Conservation (phyloP, 35 echinoderm and acorn worm species). For the Acanthaster planci region DNA sequence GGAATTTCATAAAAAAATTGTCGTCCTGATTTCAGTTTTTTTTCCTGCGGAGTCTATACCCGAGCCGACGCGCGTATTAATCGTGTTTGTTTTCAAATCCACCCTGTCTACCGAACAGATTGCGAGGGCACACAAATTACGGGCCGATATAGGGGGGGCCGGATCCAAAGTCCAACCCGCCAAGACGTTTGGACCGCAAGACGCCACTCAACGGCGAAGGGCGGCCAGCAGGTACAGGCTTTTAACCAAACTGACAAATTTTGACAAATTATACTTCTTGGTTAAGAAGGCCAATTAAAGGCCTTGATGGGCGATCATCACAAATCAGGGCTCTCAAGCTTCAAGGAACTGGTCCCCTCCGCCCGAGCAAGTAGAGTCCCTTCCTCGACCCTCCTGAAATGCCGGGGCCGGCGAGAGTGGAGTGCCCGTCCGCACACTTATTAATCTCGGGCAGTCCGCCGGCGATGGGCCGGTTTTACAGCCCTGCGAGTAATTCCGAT, state of each 20-base stretch:
- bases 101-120: background rate
- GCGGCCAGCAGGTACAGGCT: background rate
- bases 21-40: too few relatives aligned
- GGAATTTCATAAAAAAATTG: too few relatives aligned
- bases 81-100: too few relatives aligned
- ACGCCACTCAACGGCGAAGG: background rate
- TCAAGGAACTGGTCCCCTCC: background rate
- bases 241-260: conserved; percentile 28
- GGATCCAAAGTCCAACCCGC: background rate
- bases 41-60: too few relatives aligned
- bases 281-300: conserved; percentile 22
- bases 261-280: conserved; percentile 34
- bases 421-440: conserved; percentile 6
- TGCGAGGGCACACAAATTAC: conserved; percentile 7
- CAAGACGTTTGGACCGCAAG: background rate
- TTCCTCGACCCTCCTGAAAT: background rate
- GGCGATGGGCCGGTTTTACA: too few relatives aligned
- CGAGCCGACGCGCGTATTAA: too few relatives aligned
- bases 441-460: background rate
- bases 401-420: background rate
- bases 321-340: conserved; percentile 8
- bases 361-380: background rate
- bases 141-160: background rate
- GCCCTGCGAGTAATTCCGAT: conserved; percentile 4
- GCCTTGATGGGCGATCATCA: conserved; percentile 1